Percentiles rank a stretch among this genome's conserved stretches.
Evolutionary conservation across 2,888 invertebrate species (phyloP).

Genomic region (Leptogaster cylindrica): DNA sequence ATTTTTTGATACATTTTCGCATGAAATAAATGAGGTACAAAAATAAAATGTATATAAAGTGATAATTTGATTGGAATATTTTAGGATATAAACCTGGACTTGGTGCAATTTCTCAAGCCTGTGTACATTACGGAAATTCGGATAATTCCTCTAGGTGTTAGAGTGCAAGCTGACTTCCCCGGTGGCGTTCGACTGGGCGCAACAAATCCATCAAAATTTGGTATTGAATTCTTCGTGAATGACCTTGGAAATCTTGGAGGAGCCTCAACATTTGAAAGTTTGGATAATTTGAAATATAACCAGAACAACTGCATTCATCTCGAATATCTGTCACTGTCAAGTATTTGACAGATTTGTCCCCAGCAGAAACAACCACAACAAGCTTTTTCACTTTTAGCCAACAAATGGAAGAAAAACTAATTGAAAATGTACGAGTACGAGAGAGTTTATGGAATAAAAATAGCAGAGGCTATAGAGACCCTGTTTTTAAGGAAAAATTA

Average conservation of each 20-base stretch:
- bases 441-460: too few relatives aligned
- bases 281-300: conserved; percentile 92
- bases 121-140: conserved; percentile 92
- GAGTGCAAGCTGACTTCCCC: conserved; percentile 93
- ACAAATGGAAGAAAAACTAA: too few relatives aligned
- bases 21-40: conserved; percentile 88
- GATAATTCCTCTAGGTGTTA: conserved; percentile 90
- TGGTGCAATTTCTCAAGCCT: conserved; percentile 94
- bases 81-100: conserved; percentile 90
- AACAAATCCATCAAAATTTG: conserved; percentile 94
- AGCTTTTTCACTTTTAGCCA: too few relatives aligned
- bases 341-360: too few relatives aligned
- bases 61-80: conserved; percentile 52
- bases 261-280: conserved; percentile 89
- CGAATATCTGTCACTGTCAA: too few relatives aligned
- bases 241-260: conserved; percentile 92
- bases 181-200: conserved; percentile 91
- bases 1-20: conserved; percentile 95
- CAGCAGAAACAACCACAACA: too few relatives aligned
- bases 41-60: background rate
- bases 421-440: too few relatives aligned
- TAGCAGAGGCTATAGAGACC: too few relatives aligned
- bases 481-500: too few relatives aligned
- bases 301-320: conserved; percentile 90
- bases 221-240: conserved; percentile 95